Evolutionary conservation across 2,797 vertebrate species (phyloP).

Genomic region (Scolopax bukidnonensis): DNA sequence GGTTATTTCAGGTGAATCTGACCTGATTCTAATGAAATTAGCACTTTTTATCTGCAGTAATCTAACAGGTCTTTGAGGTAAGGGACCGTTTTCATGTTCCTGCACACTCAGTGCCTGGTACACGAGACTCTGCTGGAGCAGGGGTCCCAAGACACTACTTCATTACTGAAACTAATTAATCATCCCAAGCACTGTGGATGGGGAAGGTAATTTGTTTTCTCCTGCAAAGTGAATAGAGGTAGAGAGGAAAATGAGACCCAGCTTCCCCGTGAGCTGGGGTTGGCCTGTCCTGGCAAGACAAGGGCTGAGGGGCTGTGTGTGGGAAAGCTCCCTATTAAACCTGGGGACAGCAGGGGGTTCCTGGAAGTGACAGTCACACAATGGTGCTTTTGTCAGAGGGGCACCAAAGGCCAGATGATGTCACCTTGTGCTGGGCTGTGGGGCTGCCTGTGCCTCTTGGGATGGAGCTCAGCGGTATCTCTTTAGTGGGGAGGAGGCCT

Average conservation of each 20-base stretch:
- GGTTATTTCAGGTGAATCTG: conserved; percentile 63
- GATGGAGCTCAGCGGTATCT: conserved; percentile 24
- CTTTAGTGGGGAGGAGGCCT: not conserved
- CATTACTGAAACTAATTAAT: conserved; percentile 58
- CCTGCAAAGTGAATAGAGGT: conserved; percentile 31
- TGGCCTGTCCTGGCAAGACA: not conserved
- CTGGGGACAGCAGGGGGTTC: conserved; percentile 60
- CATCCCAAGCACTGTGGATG: not conserved
- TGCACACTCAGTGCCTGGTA: not conserved
- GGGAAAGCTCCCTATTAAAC: conserved; percentile 69
- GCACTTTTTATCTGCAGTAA: conserved; percentile 43
- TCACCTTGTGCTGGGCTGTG: conserved; percentile 33
- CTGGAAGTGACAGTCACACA: conserved; percentile 58
- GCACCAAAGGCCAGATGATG: conserved; percentile 64
- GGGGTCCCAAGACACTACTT: conserved; percentile 35
- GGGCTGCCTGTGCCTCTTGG: not conserved
- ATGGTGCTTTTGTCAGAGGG: conserved; percentile 51
- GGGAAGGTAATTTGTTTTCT: conserved; percentile 55
- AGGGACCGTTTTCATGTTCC: not conserved
- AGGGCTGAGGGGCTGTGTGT: conserved; percentile 18
- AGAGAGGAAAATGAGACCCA: not conserved
- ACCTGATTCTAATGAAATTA: conserved; percentile 63
- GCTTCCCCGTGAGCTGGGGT: not conserved
- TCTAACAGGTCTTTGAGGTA: conserved; percentile 1
- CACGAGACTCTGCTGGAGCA: not conserved